These are phyloP conservation scores for Schrankia costaestrigalis DNA, from an alignment of 2,888 invertebrate genomes.

Conservation along the genomic window DNA sequence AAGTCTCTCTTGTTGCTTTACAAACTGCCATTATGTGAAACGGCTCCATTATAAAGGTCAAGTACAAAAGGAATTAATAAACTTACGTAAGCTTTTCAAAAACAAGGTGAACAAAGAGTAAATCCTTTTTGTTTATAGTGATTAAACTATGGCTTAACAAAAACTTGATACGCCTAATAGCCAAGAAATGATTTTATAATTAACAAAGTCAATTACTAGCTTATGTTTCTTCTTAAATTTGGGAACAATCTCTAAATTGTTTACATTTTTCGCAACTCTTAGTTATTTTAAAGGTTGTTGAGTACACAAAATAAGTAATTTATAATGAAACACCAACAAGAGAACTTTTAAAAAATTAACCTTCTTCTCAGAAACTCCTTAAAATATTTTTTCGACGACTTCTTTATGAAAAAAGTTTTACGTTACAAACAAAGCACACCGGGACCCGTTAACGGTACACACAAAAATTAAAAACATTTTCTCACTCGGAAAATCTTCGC, in stretches of 20 bases:
- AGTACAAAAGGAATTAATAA: constrained; percentile 18
- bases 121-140: background rate
- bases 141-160: background rate
- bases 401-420: constrained; percentile 18
- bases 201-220: background rate
- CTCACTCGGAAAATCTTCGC: too few relatives aligned
- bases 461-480: constrained; percentile 21
- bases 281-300: too few relatives aligned
- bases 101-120: background rate
- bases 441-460: constrained; percentile 16
- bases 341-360: constrained; percentile 1
- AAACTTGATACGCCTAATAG: background rate
- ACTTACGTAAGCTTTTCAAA: background rate
- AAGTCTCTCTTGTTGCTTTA: constrained; percentile 16
- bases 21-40: constrained; percentile 15
- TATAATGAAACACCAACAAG: too few relatives aligned
- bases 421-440: constrained; percentile 16
- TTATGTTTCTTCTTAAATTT: constrained; percentile 1
- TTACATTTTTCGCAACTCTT: too few relatives aligned
- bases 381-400: constrained; percentile 7
- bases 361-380: constrained; percentile 6
- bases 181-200: background rate
- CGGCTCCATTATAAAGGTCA: constrained; percentile 10
- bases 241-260: too few relatives aligned
- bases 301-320: too few relatives aligned